These are phyloP conservation scores for Cosmia pyralina DNA, from an alignment of 2,888 invertebrate genomes.

Conservation along the genomic window DNA sequence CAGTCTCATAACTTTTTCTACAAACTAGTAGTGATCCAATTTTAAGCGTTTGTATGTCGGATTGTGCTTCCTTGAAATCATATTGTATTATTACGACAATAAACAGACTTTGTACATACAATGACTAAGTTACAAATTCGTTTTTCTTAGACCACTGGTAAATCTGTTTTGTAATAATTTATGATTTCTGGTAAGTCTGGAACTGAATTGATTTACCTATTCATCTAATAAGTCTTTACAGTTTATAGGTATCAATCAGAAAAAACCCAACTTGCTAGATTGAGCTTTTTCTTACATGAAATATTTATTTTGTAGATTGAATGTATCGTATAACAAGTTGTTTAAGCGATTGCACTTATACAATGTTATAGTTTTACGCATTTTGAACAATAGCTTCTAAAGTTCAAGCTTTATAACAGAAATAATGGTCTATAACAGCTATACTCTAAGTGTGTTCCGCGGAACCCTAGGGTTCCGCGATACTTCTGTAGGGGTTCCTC, in stretches of 20 bases:
- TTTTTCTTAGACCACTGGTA: constrained; percentile 19
- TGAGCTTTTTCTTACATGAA: constrained; percentile 22
- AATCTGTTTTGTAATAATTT: constrained; percentile 28
- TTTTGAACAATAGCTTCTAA: constrained; percentile 53
- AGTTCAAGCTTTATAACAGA: constrained; percentile 48
- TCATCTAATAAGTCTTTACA: background rate
- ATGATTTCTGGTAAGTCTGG: background rate
- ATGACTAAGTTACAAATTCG: constrained; percentile 16
- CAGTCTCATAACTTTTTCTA: constrained; percentile 13
- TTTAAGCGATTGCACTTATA: constrained; percentile 41
- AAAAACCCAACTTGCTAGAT: background rate
- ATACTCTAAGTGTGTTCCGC: too few relatives aligned
- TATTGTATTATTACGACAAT: constrained; percentile 40
- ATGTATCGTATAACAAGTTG: constrained; percentile 46
- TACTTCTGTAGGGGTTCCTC: too few relatives aligned
- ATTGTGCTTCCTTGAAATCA: constrained; percentile 33
- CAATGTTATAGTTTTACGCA: constrained; percentile 52
- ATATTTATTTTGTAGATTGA: constrained; percentile 37
- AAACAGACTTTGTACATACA: constrained; percentile 44
- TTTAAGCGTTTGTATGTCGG: constrained; percentile 22
- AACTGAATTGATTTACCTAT: background rate
- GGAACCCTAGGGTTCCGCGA: too few relatives aligned
- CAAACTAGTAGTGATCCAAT: constrained; percentile 14
- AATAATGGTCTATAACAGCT: constrained; percentile 39
- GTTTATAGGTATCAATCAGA: background rate